Percentiles rank a stretch among this genome's conserved stretches.
phyloP scores from a whole-genome alignment of 2,113 vertebrate genomes.

The Acinonyx jubatus region DNA sequence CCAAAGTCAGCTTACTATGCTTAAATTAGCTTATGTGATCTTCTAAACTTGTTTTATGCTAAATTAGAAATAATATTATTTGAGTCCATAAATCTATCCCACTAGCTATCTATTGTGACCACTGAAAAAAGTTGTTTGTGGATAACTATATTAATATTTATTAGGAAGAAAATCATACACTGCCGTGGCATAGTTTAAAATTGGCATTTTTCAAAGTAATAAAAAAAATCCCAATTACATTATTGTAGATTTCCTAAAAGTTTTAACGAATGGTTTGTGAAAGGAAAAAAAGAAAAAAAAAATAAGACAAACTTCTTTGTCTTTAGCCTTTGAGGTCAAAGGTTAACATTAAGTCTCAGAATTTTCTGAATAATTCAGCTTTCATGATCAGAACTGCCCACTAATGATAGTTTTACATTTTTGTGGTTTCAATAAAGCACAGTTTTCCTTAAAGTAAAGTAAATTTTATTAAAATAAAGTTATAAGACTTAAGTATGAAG shows the following conservation, averaged over 20 bases:
- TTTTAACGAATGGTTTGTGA: neutral
- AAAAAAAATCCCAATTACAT: neutral
- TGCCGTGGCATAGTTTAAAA: neutral
- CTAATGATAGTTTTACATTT: neutral
- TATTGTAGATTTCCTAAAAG: neutral
- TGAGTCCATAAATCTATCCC: neutral
- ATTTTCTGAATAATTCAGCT: neutral
- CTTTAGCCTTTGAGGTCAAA: neutral
- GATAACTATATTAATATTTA: neutral
- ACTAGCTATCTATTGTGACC: neutral
- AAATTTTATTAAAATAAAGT: conserved; percentile 10
- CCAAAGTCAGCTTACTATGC: neutral
- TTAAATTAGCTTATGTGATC: neutral
- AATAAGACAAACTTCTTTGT: neutral
- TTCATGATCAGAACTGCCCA: neutral
- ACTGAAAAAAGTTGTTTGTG: neutral
- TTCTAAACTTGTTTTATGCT: neutral
- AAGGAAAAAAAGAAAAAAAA: neutral
- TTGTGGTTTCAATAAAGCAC: neutral
- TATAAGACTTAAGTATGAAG: neutral
- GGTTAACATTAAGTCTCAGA: neutral
- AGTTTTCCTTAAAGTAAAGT: neutral
- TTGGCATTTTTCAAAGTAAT: neutral
- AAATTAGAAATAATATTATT: neutral
- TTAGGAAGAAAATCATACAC: neutral